Percentiles rank a stretch among this genome's conserved stretches.
phyloP scores from a whole-genome alignment of 2,113 vertebrate genomes.

The Apteryx owenii region DNA sequence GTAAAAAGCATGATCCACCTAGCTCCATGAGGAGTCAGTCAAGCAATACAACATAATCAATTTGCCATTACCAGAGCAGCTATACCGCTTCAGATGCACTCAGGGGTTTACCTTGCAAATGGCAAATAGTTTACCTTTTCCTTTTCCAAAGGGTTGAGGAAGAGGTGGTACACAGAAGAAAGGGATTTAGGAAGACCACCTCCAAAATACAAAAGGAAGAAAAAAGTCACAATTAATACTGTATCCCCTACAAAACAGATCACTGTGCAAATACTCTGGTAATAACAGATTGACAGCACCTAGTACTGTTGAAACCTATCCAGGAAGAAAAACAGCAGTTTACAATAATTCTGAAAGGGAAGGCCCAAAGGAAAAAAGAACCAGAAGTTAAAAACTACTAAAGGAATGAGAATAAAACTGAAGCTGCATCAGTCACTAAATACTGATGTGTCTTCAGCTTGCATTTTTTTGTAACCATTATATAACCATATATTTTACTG shows the following conservation, averaged over 20 bases:
- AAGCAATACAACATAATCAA: constrained; percentile 40
- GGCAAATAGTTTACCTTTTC: constrained; percentile 70
- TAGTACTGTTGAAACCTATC: not conserved
- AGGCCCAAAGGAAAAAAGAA: not conserved
- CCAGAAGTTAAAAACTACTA: not conserved
- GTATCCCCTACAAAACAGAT: constrained; percentile 13
- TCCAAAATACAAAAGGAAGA: constrained; percentile 70
- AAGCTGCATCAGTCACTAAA: not conserved
- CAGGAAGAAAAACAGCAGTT: not conserved
- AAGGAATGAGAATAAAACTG: not conserved
- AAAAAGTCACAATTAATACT: constrained; percentile 52
- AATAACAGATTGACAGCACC: constrained; percentile 46
- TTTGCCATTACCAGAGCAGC: constrained; percentile 67
- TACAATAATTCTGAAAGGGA: not conserved
- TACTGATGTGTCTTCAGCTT: not conserved
- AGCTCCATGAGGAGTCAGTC: not conserved
- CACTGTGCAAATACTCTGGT: constrained; percentile 51
- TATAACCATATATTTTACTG: not conserved
- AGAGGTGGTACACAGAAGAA: constrained; percentile 71
- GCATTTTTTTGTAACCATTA: not conserved
- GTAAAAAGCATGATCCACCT: not conserved
- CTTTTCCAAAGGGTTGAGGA: constrained; percentile 64
- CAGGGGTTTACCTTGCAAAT: constrained; percentile 54
- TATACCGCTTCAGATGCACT: constrained; percentile 41
- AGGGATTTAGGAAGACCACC: constrained; percentile 68